A percentile compares a stretch with the other conserved stretches of the same genome.
These are phyloP conservation scores for Pogoniulus pusillus DNA, from an alignment of 2,797 vertebrate genomes.

Conservation along the genomic window DNA sequence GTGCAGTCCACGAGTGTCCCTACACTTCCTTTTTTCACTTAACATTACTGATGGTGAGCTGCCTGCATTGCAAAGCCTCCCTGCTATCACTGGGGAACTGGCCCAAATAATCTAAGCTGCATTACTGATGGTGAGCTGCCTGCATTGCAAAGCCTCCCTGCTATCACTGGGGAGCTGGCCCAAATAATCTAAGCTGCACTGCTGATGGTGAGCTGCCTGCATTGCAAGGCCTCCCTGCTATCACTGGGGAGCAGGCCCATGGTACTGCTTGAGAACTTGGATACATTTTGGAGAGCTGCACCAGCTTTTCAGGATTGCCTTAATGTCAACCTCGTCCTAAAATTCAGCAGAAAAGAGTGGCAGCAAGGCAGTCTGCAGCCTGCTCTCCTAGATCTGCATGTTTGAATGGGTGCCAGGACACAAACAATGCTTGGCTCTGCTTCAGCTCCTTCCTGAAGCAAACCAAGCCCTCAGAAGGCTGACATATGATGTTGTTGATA, in stretches of 20 bases:
- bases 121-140: accelerated
- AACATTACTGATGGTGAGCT: neutral
- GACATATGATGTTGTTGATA: neutral
- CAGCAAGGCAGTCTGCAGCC: accelerated
- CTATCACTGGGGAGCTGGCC: neutral
- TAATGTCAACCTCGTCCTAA: neutral
- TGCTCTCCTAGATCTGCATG: neutral
- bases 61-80: neutral
- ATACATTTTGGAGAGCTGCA: neutral
- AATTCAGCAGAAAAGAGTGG: neutral
- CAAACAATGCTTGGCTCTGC: accelerated
- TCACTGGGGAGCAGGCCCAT: neutral
- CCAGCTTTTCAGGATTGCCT: neutral
- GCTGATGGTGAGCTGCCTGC: neutral
- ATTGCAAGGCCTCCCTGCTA: neutral
- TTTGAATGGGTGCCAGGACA: neutral
- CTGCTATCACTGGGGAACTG: neutral
- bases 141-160: neutral
- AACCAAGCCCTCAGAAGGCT: neutral
- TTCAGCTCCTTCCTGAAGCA: neutral
- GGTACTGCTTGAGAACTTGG: neutral
- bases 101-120: neutral
- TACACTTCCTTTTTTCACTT: too few relatives aligned
- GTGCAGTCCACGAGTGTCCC: too few relatives aligned
- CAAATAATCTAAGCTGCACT: neutral